A percentile compares a stretch with the other conserved stretches of the same genome.
These are phyloP conservation scores for Pseudoips prasinana DNA, from an alignment of 2,888 invertebrate species.

Conservation along the genomic window DNA sequence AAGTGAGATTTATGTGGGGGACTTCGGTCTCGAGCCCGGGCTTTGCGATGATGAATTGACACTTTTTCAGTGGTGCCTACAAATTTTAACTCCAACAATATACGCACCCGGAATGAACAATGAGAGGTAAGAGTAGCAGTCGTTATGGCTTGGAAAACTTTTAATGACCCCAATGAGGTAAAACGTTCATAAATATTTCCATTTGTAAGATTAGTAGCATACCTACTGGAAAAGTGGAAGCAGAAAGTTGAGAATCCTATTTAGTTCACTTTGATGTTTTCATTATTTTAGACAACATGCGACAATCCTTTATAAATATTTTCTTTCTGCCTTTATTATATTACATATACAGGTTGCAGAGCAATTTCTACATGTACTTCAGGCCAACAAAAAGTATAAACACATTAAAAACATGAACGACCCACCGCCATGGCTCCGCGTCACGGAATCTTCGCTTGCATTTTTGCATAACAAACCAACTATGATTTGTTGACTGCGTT, in stretches of 20 bases:
- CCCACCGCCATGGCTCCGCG: slow-evolving; percentile 57
- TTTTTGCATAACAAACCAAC: slow-evolving; percentile 74
- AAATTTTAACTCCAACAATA: slow-evolving; percentile 78
- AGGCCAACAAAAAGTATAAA: slow-evolving; percentile 61
- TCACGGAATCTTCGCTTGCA: slow-evolving; percentile 73
- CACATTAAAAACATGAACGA: slow-evolving; percentile 66
- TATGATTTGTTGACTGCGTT: slow-evolving; percentile 62
- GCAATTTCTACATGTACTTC: slow-evolving; percentile 49
- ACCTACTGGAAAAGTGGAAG: slow-evolving; percentile 59
- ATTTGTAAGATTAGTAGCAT: slow-evolving; percentile 66
- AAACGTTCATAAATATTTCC: slow-evolving; percentile 67
- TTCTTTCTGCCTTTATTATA: slow-evolving; percentile 51
- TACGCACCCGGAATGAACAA: slow-evolving; percentile 78
- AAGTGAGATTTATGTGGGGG: slow-evolving; percentile 81
- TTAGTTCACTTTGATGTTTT: slow-evolving; percentile 17
- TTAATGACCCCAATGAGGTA: slow-evolving; percentile 78
- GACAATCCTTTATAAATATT: no score
- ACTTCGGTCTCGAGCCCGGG: slow-evolving; percentile 76
- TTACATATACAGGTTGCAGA: slow-evolving; percentile 47
- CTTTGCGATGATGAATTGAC: slow-evolving; percentile 81
- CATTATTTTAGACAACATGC: slow-evolving; percentile 17
- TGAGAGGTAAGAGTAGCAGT: slow-evolving; percentile 67
- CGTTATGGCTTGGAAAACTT: slow-evolving; percentile 72
- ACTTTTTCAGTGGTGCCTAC: slow-evolving; percentile 78
- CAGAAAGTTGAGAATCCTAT: slow-evolving; percentile 35